Evolutionary conservation across 2,113 vertebrate species (phyloP), one percentile per base, ranked within the genome.

Genomic region (Lethenteron camtschaticum): DNA sequence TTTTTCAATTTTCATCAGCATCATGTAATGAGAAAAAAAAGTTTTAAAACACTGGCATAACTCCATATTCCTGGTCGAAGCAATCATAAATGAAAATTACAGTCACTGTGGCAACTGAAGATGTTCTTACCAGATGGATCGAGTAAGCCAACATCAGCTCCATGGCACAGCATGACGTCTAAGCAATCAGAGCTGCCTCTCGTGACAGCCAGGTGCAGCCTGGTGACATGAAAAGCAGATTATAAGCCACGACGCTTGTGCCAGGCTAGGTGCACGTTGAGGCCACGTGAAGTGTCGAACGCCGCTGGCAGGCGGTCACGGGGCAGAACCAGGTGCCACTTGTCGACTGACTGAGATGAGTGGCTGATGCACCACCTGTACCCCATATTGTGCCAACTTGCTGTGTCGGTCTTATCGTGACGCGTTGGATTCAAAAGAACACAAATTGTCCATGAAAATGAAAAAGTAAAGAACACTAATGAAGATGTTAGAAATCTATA

Each of bases 141-240:
- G 66, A 83, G 81, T 72, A 82, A 75, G 56, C 87, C 80, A 71
- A 87, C 80, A 73, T 99, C 94, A 60, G 80, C 82, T 69, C 90
- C 90, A 5, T 96, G 90, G 10, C 86, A 75, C 73, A 95, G 75
- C 77, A 99, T 89, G 70, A 83, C 79, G 70, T 82, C 81, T 11
- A 99, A 85, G 71, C 90, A 96, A 55, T 96, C 94, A 3, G 77
- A 76, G 9, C 87, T 86, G 55, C 94, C 94, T 58, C 84, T 90
- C 0, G 78, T 76, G 55, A 88, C 89, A 68, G 94, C 90, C 73
- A 89, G 82, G 74, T 99, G 94, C 74, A 99, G 87, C 68, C 94
- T 89, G 75, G 55, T 70, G 73, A 69, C 77, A 79, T 70, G 78
- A 58, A 75, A 41, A 41, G 5, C 41, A 41, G 41, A 41, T 41